Conservation (phyloP, 2,888 invertebrate genomes). For the Xanthia togata region DNA sequence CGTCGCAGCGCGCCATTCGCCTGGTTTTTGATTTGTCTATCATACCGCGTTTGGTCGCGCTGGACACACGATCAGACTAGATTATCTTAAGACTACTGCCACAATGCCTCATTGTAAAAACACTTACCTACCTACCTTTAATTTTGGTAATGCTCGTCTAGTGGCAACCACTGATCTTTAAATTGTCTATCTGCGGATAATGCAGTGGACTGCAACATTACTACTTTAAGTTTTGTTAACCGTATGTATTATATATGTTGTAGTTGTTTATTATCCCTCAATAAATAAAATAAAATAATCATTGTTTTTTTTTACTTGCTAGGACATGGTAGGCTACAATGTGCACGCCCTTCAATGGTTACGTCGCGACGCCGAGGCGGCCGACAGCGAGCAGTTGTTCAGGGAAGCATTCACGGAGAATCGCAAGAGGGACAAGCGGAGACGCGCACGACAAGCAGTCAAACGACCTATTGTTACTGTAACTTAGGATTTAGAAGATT, state of each 20-base stretch:
- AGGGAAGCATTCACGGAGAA: constrained; percentile 92
- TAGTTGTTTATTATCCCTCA: no score
- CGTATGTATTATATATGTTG: no score
- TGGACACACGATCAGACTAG: background rate
- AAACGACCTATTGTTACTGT: constrained; percentile 90
- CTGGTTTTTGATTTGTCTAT: background rate
- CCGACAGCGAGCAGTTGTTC: constrained; percentile 94
- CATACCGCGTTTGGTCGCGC: background rate
- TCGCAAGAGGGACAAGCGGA: constrained; percentile 91
- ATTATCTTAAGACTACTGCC: background rate
- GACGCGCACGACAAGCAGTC: constrained; percentile 91
- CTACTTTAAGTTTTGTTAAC: no score
- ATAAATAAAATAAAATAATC: no score
- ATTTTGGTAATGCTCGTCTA: no score
- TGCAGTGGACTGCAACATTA: no score
- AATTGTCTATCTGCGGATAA: no score
- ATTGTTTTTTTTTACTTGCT: constrained; percentile 45
- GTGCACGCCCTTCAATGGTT: constrained; percentile 94
- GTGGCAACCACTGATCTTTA: no score
- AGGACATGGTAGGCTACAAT: constrained; percentile 97
- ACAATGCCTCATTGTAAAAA: background rate
- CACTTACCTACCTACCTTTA: background rate
- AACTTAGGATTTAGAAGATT: constrained; percentile 70
- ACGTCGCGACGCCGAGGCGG: constrained; percentile 94
- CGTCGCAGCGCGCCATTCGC: background rate